A percentile compares a stretch with the other conserved stretches of the same genome.
These are phyloP conservation scores for Stenchaetothrips biformis DNA, from an alignment of 2,888 invertebrate genomes.

Conservation along the genomic window DNA sequence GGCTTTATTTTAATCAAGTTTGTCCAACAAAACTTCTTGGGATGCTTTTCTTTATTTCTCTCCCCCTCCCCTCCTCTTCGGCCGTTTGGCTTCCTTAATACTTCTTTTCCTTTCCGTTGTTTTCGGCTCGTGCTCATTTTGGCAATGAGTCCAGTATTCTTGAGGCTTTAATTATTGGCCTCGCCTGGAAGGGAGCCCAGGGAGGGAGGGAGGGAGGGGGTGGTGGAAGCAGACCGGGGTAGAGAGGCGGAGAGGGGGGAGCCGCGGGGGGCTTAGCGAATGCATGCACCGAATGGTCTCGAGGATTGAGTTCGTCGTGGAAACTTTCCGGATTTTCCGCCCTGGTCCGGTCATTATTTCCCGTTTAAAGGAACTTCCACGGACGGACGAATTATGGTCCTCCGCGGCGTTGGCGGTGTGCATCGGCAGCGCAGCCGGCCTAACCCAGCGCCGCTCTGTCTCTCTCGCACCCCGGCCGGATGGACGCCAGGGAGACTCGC, in stretches of 20 bases:
- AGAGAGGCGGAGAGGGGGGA: too few species aligned
- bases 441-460: too few species aligned
- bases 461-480: too few species aligned
- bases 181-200: not conserved
- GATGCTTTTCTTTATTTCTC: not conserved
- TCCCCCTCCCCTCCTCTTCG: not conserved
- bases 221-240: too few species aligned
- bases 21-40: conserved; percentile 3
- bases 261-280: not conserved
- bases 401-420: too few species aligned
- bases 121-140: conserved; percentile 5
- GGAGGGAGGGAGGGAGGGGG: too few species aligned
- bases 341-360: not conserved
- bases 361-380: not conserved
- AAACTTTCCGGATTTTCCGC: too few species aligned
- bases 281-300: not conserved
- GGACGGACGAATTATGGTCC: not conserved
- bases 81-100: not conserved
- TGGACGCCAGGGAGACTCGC: too few species aligned
- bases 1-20: conserved; percentile 13
- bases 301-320: not conserved
- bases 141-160: conserved; percentile 1
- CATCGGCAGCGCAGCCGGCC: too few species aligned
- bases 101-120: not conserved
- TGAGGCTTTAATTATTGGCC: not conserved